These are phyloP conservation scores for Drusus annulatus DNA, from an alignment of 1,140 invertebrate genomes.

Conservation along the genomic window DNA sequence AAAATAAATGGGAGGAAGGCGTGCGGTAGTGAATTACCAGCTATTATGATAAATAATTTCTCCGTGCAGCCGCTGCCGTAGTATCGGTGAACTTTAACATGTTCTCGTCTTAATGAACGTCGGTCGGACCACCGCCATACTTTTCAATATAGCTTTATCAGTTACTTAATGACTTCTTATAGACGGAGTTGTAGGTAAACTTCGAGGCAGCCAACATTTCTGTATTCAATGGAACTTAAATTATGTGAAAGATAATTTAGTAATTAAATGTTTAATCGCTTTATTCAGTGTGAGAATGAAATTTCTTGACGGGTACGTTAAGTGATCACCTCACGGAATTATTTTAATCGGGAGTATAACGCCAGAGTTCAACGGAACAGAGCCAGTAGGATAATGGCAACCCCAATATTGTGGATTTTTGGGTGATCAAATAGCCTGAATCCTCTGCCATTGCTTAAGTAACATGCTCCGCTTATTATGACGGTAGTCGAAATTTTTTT, in stretches of 20 bases:
- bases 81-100: slow-evolving; percentile 34
- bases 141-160: slow-evolving; percentile 20
- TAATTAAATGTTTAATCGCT: background rate
- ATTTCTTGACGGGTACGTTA: background rate
- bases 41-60: slow-evolving; percentile 42
- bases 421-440: too few relatives aligned
- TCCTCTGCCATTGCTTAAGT: too few relatives aligned
- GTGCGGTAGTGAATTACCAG: slow-evolving; percentile 24
- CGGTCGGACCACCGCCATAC: background rate
- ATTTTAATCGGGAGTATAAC: background rate
- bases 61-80: background rate
- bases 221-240: background rate
- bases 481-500: too few relatives aligned
- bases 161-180: slow-evolving; percentile 7
- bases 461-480: too few relatives aligned
- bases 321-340: background rate
- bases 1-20: slow-evolving; percentile 7
- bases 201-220: background rate
- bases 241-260: background rate
- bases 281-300: too few relatives aligned
- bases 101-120: slow-evolving; percentile 30
- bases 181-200: background rate
- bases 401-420: too few relatives aligned
- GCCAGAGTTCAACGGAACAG: too few relatives aligned
- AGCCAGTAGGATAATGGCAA: too few relatives aligned